Evolutionary conservation across 2,797 vertebrate genomes (phyloP).

Genomic region (Coreius guichenoti): DNA sequence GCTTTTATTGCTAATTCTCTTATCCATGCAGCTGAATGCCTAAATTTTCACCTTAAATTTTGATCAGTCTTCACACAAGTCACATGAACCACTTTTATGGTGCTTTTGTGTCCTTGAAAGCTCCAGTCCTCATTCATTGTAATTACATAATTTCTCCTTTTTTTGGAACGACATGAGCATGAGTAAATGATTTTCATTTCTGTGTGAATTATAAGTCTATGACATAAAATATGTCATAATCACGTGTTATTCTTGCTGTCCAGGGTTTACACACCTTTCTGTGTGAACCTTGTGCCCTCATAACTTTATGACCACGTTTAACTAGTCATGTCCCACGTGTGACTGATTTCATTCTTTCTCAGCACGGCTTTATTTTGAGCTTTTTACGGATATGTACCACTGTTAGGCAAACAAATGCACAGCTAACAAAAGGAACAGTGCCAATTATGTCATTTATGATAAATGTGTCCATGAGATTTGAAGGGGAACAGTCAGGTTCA

Average conservation of each 20-base stretch:
- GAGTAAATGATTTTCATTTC: constrained; percentile 3
- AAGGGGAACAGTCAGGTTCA: background rate
- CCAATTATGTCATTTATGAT: background rate
- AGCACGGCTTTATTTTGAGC: constrained; percentile 15
- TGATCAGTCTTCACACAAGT: background rate
- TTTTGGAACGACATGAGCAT: background rate
- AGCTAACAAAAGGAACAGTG: constrained; percentile 1
- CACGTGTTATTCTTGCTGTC: background rate
- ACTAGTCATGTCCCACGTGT: background rate
- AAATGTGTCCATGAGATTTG: background rate
- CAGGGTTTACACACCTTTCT: constrained; percentile 24
- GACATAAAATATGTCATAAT: background rate
- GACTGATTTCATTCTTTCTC: background rate
- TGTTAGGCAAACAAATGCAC: background rate
- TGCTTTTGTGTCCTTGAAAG: background rate
- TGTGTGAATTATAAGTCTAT: constrained; percentile 8
- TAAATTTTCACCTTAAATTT: background rate
- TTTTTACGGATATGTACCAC: background rate
- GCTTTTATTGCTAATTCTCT: background rate
- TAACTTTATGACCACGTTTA: background rate
- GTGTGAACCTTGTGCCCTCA: background rate
- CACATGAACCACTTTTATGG: background rate
- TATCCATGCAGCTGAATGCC: background rate
- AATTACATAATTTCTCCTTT: background rate
- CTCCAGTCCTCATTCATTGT: background rate